Percentiles rank a stretch among this genome's conserved stretches.
These are phyloP conservation scores for Rostratula benghalensis DNA, from an alignment of 2,113 vertebrate species.

Conservation along the genomic window DNA sequence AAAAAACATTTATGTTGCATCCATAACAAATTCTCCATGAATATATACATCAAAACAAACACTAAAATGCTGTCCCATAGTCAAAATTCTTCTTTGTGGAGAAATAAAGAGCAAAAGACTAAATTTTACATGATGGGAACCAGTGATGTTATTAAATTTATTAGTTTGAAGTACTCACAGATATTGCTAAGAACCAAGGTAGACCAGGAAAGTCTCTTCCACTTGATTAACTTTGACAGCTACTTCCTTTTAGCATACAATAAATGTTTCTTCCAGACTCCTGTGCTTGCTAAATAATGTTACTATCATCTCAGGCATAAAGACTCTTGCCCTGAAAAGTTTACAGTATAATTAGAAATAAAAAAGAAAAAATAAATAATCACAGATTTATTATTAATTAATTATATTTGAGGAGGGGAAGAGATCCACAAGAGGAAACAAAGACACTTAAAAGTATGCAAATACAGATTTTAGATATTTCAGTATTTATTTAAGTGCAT, in stretches of 20 bases:
- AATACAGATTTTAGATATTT: neutral
- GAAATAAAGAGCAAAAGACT: neutral
- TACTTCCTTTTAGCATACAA: neutral
- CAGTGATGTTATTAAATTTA: neutral
- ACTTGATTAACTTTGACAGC: neutral
- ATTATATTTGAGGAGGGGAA: neutral
- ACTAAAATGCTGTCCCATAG: neutral
- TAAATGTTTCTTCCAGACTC: neutral
- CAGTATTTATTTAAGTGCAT: neutral
- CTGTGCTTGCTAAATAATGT: neutral
- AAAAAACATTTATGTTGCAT: neutral
- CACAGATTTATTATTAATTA: neutral
- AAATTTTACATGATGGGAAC: neutral
- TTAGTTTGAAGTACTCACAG: neutral
- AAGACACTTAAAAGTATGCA: neutral
- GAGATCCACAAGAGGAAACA: neutral
- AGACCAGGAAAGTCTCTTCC: neutral
- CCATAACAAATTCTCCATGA: neutral
- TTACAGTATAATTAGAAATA: neutral
- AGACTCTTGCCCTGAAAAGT: neutral
- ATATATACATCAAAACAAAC: neutral
- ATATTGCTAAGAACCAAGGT: neutral
- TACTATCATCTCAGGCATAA: neutral
- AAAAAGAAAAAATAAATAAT: accelerated
- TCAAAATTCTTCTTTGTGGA: neutral